A percentile compares a stretch with the other conserved stretches of the same genome.
Conservation (phyloP, 2,797 vertebrate species). For the Acanthornis magna region DNA sequence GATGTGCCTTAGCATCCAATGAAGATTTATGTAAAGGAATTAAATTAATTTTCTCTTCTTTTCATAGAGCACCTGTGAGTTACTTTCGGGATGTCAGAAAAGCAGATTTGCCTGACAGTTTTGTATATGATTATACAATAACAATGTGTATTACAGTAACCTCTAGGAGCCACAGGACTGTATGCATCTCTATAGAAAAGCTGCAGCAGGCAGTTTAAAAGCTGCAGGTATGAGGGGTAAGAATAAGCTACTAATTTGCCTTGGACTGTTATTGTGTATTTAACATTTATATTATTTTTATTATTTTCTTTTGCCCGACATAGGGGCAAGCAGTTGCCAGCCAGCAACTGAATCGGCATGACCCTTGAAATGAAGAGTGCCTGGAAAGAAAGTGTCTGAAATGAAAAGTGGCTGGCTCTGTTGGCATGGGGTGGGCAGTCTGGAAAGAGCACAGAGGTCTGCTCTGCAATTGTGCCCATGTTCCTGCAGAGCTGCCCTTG, state of each 20-base stretch:
- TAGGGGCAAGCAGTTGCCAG: background rate
- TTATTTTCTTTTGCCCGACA: background rate
- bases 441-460: background rate
- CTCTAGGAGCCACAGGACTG: background rate
- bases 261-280: background rate
- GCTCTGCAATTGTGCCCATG: background rate
- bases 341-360: background rate
- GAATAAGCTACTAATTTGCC: background rate
- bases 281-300: background rate
- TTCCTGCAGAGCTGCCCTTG: too few species aligned
- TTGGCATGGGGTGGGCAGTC: background rate
- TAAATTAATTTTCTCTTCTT: background rate
- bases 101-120: background rate
- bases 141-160: background rate
- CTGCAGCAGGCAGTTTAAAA: background rate
- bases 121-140: background rate
- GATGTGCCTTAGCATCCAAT: background rate
- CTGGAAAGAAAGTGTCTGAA: background rate
- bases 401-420: background rate
- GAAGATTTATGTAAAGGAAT: background rate
- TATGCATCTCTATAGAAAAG: background rate
- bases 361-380: background rate
- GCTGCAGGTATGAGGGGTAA: background rate
- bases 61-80: background rate
- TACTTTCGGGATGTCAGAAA: background rate